Conservation (phyloP, 30 jellyfish, hydroid and myxozoan species). For the Chrysaora quinquecirrha region DNA sequence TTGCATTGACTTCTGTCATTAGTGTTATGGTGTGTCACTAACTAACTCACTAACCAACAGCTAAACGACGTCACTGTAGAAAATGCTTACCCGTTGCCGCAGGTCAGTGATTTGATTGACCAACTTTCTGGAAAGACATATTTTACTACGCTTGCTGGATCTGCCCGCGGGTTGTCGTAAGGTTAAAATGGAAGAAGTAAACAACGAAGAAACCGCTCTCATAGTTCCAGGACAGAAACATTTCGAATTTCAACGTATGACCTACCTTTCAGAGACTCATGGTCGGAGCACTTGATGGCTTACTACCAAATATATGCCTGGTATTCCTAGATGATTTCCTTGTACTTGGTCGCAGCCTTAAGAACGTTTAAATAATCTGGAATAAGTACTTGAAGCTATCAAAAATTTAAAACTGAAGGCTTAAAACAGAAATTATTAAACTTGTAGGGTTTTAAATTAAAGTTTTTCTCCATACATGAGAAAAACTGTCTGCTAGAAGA, state of each 20-base stretch:
- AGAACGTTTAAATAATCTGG: background rate
- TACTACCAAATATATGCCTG: background rate
- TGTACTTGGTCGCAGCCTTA: background rate
- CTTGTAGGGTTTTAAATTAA: background rate
- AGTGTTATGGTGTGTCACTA: too few relatives aligned
- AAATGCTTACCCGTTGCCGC: slow-evolving; percentile 23
- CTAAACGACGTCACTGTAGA: background rate
- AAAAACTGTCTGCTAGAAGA: background rate
- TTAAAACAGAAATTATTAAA: background rate
- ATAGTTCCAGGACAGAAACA: background rate
- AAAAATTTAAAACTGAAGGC: background rate
- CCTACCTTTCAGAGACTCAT: background rate
- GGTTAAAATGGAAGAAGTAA: background rate
- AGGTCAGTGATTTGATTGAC: background rate
- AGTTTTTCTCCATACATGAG: background rate
- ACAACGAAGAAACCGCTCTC: background rate
- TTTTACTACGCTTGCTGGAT: background rate
- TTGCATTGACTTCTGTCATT: slow-evolving; percentile 20
- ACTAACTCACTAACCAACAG: too few relatives aligned
- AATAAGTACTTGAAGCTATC: background rate
- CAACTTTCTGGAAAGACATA: background rate
- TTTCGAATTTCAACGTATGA: background rate
- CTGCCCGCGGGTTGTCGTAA: background rate
- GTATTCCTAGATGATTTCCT: background rate
- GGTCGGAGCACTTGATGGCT: background rate